Percentiles rank a stretch among this genome's conserved stretches.
These are phyloP conservation scores for Charanyca ferruginea DNA, from an alignment of 2,888 invertebrate species.

Conservation along the genomic window DNA sequence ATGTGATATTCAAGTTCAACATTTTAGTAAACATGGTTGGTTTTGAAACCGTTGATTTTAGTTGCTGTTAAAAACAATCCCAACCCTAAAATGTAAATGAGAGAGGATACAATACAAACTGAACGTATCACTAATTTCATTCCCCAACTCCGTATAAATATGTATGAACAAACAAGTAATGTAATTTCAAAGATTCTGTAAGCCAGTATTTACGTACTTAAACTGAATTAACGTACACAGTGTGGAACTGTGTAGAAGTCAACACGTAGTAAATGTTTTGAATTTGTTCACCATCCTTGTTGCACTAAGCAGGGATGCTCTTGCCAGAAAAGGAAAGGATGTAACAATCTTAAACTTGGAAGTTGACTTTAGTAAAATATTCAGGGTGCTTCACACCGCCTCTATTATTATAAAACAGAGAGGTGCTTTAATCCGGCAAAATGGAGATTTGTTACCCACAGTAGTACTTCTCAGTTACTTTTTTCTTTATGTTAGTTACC, in stretches of 20 bases:
- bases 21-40: neutral
- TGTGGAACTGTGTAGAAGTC: conserved; percentile 54
- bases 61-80: conserved; percentile 23
- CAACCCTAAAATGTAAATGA: conserved; percentile 54
- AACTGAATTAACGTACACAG: conserved; percentile 57
- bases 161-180: conserved; percentile 61
- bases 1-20: conserved; percentile 7
- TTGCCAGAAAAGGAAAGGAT: conserved; percentile 42
- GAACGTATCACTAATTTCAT: conserved; percentile 55
- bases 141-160: conserved; percentile 55
- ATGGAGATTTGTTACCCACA: conserved; percentile 82
- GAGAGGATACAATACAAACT: conserved; percentile 39
- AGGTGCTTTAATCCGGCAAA: conserved; percentile 83
- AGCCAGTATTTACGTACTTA: conserved; percentile 60
- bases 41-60: neutral
- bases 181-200: conserved; percentile 62
- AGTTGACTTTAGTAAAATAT: conserved; percentile 75
- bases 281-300: conserved; percentile 45
- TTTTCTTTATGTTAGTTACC: conserved; percentile 16
- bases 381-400: conserved; percentile 72
- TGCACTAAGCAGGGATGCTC: conserved; percentile 11
- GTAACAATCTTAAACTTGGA: conserved; percentile 62
- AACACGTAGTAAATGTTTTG: conserved; percentile 52
- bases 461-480: conserved; percentile 29
- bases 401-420: conserved; percentile 79